phyloP scores from a whole-genome alignment of 2,113 vertebrate genomes.

The Apeltes quadracus region DNA sequence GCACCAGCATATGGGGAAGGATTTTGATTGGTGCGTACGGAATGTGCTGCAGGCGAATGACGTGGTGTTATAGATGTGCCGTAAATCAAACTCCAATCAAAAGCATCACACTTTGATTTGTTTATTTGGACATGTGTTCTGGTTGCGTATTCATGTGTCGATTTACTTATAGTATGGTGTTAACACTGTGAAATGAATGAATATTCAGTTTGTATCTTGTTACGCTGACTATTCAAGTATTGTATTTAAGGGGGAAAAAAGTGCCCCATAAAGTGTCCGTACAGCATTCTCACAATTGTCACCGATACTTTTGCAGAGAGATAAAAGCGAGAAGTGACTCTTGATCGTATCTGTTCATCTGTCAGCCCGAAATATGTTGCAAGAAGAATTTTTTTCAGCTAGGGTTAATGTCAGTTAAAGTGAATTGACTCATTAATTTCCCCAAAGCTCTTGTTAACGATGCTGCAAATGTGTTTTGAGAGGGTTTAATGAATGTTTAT shows the following conservation, averaged over 20 bases:
- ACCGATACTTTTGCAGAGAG: not conserved
- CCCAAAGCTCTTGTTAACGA: not conserved
- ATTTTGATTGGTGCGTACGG: not conserved
- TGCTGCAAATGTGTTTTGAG: not conserved
- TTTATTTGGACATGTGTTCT: not conserved
- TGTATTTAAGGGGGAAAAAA: not conserved
- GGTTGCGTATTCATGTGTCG: slow-evolving; percentile 16
- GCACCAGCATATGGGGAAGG: slow-evolving; percentile 1
- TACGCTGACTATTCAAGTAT: not conserved
- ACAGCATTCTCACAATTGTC: not conserved
- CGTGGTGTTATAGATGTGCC: not conserved
- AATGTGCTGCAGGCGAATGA: not conserved
- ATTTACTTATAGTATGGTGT: slow-evolving; percentile 9
- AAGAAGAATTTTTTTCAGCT: not conserved
- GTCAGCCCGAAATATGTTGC: not conserved
- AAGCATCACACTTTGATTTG: not conserved
- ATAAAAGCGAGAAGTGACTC: no score
- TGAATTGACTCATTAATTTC: not conserved
- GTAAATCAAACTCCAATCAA: not conserved
- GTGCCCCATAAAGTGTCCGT: not conserved
- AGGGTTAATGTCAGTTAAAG: not conserved
- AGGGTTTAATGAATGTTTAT: not conserved
- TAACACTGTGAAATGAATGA: slow-evolving; percentile 39
- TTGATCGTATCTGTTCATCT: not conserved
- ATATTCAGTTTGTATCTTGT: not conserved